Evolutionary conservation across 35 echinoderm and acorn worm species (phyloP).

Genomic region (Amphiura filiformis): DNA sequence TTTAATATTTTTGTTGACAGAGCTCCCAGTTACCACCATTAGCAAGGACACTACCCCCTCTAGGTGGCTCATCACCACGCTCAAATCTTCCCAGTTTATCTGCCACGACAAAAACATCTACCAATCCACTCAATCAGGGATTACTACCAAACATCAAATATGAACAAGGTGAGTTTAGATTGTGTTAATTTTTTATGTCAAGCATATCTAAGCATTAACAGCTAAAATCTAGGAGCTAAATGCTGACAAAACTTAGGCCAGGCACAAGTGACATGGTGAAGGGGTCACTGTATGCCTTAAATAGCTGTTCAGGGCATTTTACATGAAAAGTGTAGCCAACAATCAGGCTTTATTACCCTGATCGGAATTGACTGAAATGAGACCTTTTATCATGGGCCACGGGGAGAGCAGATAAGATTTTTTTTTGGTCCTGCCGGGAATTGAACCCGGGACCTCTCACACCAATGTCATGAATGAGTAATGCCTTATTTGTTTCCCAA

Average conservation of each 20-base stretch:
- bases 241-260: too few species aligned
- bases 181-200: too few species aligned
- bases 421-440: too few species aligned
- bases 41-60: constrained; percentile 84
- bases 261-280: too few species aligned
- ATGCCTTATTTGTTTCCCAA: not conserved
- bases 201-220: too few species aligned
- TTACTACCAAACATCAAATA: constrained; percentile 69
- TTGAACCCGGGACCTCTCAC: too few species aligned
- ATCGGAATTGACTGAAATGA: not conserved
- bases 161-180: constrained; percentile 7
- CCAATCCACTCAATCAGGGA: constrained; percentile 35
- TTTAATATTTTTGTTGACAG: constrained; percentile 35
- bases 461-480: not conserved
- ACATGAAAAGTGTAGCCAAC: not conserved
- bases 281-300: not conserved
- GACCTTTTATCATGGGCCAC: not conserved
- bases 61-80: constrained; percentile 56
- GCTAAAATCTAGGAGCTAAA: too few species aligned
- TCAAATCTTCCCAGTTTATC: constrained; percentile 22
- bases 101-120: not conserved
- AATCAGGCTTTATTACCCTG: too few species aligned
- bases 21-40: constrained; percentile 73
- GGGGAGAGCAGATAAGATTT: too few species aligned
- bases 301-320: not conserved